Base-by-base conservation (phyloP, 1,140 invertebrate genomes). In the Drosophila lacertosa region DNA sequence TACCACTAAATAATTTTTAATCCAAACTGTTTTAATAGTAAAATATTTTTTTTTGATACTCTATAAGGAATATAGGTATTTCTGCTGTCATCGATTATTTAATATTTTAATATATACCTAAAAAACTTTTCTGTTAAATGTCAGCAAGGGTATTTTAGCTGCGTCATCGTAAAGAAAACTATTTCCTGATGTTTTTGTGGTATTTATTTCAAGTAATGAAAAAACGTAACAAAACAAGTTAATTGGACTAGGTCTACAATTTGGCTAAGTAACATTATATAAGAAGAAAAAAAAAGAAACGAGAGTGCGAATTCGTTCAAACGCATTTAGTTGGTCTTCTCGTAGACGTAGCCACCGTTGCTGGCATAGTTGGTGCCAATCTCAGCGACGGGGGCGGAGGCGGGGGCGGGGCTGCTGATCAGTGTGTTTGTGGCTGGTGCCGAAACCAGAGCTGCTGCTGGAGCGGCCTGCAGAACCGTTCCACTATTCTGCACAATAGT, bases 311-410 rank as follows among this genome's bases (percentile, higher is more conserved):
- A 66, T 83, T 83, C 79, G 54, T 82, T 82, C 79, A 81, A 65
- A 50, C 40, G 79, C 78, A 77, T 77, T 59, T 32, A 44, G 24
- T 71, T 57, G 58, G 7, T 68, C 58, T 79, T 76, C 20, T 86
- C 37, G 71, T 89, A 89, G 18, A 89, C 64, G 65, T 89, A 89
- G 7, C 88, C 88, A 7, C 88, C 81, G 24, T 89, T 89, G 57
- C 62, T 48, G 20, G 48, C 88, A 10, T 89, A 89, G 26, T 4
- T 54, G 13, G 88, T 89, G 53, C 71, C 81, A n/a, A 54, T 18
- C 45, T 74, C 26, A 1, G 45, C 15, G 22, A 22, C 13, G 20
- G n/a, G 65, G 22, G 59, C 4, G 11, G n/a, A 13, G 18, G 3
- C n/a, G 18, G 18, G 6, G 16, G 11, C 33, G 5, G 50, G 3